A percentile compares a stretch with the other conserved stretches of the same genome.
Conservation (phyloP, 2,113 vertebrate species). For the Upupa epops region DNA sequence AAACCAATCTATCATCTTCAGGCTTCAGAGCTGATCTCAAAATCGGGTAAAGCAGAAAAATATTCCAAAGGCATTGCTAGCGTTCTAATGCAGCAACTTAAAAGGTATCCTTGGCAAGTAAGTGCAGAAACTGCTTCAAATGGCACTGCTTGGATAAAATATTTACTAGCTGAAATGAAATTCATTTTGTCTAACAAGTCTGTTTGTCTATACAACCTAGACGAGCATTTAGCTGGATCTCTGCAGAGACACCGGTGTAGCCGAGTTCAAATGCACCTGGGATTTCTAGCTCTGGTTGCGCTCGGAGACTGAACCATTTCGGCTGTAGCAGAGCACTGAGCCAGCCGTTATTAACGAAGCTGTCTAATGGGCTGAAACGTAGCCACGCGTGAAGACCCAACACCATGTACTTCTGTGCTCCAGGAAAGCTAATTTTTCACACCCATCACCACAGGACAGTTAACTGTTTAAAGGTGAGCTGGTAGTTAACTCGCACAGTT, state of each 20-base stretch:
- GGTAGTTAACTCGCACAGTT: neutral
- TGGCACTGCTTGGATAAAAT: neutral
- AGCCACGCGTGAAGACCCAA: neutral
- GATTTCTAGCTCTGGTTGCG: neutral
- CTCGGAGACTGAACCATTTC: neutral
- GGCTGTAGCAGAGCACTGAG: neutral
- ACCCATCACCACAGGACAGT: neutral
- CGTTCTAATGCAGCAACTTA: neutral
- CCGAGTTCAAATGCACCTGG: rapidly evolving
- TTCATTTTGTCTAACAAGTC: neutral
- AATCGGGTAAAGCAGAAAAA: neutral
- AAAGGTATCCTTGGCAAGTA: neutral
- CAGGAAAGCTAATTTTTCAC: neutral
- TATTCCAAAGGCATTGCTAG: neutral
- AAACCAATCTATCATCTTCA: neutral
- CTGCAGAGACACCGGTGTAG: neutral
- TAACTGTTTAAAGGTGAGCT: neutral
- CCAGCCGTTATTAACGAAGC: neutral
- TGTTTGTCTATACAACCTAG: neutral
- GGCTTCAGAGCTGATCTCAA: neutral
- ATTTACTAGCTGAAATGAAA: neutral
- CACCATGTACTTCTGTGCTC: neutral
- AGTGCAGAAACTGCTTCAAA: neutral
- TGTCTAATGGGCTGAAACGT: neutral
- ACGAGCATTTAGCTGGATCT: neutral